Evolutionary conservation across 2,113 vertebrate genomes (phyloP).

Genomic region (Dromas ardeola): DNA sequence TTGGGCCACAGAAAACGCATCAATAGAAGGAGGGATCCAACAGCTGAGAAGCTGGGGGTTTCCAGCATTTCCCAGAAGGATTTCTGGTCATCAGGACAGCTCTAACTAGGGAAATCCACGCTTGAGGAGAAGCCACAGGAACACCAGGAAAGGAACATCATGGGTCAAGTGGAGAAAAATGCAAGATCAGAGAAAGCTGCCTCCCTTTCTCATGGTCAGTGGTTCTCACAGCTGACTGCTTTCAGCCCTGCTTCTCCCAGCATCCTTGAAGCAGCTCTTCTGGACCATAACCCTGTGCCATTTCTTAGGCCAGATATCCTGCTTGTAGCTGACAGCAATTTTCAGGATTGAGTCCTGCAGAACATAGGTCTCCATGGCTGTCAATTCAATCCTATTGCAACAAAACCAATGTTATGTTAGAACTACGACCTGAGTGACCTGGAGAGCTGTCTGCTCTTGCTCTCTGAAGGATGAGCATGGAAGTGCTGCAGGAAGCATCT

Average conservation of each 20-base stretch:
- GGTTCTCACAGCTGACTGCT: background rate
- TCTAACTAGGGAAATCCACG: background rate
- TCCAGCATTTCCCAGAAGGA: background rate
- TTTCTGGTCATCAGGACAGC: background rate
- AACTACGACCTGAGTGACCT: background rate
- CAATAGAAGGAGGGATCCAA: background rate
- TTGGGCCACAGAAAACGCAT: background rate
- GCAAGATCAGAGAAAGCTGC: background rate
- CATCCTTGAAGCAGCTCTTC: background rate
- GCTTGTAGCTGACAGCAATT: background rate
- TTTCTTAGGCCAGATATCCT: background rate
- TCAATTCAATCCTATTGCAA: background rate
- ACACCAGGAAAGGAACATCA: background rate
- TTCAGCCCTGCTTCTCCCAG: background rate
- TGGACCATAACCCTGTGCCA: background rate
- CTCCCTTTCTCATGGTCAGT: background rate
- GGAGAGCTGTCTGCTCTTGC: background rate
- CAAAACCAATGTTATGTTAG: background rate
- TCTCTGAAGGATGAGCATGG: background rate
- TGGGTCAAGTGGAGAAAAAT: background rate
- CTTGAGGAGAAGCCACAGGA: background rate
- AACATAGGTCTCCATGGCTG: background rate
- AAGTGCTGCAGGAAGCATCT: background rate
- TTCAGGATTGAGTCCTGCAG: background rate
- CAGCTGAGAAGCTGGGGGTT: background rate